Evolutionary conservation across 2,888 invertebrate genomes (phyloP), one percentile per base, ranked within the genome.

Genomic region (Standfussiana lucernea): DNA sequence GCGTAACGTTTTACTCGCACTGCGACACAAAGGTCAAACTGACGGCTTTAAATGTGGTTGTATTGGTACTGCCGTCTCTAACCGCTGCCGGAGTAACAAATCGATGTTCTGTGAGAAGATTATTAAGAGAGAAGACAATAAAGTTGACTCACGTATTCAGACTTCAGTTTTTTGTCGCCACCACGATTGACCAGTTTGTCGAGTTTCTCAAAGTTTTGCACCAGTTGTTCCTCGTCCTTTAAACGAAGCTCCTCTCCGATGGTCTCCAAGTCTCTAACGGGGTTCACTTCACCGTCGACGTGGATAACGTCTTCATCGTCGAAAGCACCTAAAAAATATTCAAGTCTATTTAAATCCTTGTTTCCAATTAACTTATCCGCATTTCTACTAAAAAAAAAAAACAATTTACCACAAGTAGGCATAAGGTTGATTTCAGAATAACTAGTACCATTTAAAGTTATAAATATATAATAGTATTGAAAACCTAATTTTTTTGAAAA

Each of bases 231-330:
- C 89, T 99, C 98, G 90, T 99, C 99, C 93, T 99, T 99, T 65
- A 99, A 97, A 68, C 99, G 97, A 75, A 99, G 96, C 94, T 99
- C 99, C 92, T 99, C 99, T 83, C 98, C 98, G 91, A 99, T 99
- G 74, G 99, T 99, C 91, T 99, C 99, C 92, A 99, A 97, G 96
- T 99, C 99, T 75, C 99, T 97, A 0, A 99, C 98, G 0, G 99
- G 99, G 94, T 99, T 98, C 4, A 99, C 99, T 82, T 99, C 99
- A 0, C 99, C 99, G 94, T 99, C 99, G 0, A 99, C 98, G 93
- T 99, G 99, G 69, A 99, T 99, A 0, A 99, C 99, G 91, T 99
- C 99, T 75, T 99, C 99, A 92, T 99, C 99, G 85, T 99, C 99
- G 94, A 99, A 99, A 15, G 99, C 99, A 92, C 99, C 99, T 99